phyloP scores from a whole-genome alignment of 2,888 invertebrate species.

The Exephanes ischioxanthus region DNA sequence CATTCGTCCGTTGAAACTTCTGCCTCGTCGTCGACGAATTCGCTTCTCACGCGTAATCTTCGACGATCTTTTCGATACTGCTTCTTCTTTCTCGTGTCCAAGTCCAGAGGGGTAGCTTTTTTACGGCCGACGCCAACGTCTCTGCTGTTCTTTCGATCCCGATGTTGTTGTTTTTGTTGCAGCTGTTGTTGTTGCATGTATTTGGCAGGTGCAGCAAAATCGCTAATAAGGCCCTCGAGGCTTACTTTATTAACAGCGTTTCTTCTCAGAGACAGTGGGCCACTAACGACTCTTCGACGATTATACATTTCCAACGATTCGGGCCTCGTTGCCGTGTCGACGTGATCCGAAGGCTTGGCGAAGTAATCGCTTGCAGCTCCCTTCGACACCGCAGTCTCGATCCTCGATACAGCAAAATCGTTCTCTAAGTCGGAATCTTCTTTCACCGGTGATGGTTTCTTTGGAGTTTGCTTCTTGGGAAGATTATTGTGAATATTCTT shows the following conservation, averaged over 20 bases:
- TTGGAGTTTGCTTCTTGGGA: neutral
- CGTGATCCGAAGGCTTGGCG: slow-evolving; percentile 44
- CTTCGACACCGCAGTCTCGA: slow-evolving; percentile 35
- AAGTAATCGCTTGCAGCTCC: slow-evolving; percentile 41
- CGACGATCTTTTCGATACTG: too few species aligned
- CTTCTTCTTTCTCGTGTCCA: too few species aligned
- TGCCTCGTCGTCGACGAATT: too few species aligned
- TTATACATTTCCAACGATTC: slow-evolving; percentile 30
- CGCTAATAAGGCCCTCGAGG: slow-evolving; percentile 8
- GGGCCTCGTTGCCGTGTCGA: too few species aligned
- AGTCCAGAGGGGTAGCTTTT: too few species aligned
- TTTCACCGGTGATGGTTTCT: neutral
- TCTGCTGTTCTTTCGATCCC: neutral
- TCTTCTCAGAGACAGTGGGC: slow-evolving; percentile 33
- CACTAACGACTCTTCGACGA: neutral
- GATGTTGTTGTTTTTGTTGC: neutral
- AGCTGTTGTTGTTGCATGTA: slow-evolving; percentile 24
- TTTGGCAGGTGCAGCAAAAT: slow-evolving; percentile 49
- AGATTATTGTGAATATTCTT: slow-evolving; percentile 20
- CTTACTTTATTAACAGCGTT: slow-evolving; percentile 41
- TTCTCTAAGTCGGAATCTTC: slow-evolving; percentile 60
- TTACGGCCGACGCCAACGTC: slow-evolving; percentile 10
- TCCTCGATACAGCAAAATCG: slow-evolving; percentile 51
- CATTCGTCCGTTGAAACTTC: too few species aligned
- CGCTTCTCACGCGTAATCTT: too few species aligned